Base-by-base conservation (phyloP, 2,113 vertebrate species). In the Paradoxurus hermaphroditus region DNA sequence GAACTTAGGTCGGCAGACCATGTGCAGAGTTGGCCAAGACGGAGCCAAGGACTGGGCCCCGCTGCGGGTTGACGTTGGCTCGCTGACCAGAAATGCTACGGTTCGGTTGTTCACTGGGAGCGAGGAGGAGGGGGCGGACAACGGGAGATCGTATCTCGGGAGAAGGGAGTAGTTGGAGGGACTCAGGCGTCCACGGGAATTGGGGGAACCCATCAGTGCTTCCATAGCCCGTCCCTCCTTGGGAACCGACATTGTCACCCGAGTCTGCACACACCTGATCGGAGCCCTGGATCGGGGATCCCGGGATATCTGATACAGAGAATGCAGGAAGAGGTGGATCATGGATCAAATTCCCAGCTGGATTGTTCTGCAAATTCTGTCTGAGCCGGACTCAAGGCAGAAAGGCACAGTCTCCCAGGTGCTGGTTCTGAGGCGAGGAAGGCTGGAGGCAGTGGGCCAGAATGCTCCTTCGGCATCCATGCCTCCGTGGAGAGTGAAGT, bases 311-410 rank as follows among this genome's bases (percentile, higher is more conserved):
- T 62, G 63, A 90, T 82, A 44, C 14, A 85, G 65, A 29, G 51
- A 23, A 65, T 53, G 51, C 82, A 91, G 31, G 49, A 56, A 93
- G 82, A 63, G 39, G 51, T 67, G 51, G 70, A 82, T 83, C 70
- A 41, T 56, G 63, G 88, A 88, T 97, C 77, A 96, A 27, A 88
- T 89, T 53, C 79, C 94, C 83, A 95, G 84, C 49, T 78, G 81
- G 27, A 34, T 25, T 73, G 89, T 90, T 87, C 75, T 91, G 65
- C 78, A 93, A 89, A 89, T 86, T 65, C 62, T 36, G 16, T 75
- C 85, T 39, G 51, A 86, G 88, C 62, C 49, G 18, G 75, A 53
- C 65, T 81, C 7, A 0, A 16, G 41, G 36, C 27, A 81, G 94
- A 56, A 86, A 84, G 68, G 16, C 21, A 6, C 2, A 16, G 7